Conservation (phyloP, 2,797 vertebrate genomes). For the Danio tinwini region DNA sequence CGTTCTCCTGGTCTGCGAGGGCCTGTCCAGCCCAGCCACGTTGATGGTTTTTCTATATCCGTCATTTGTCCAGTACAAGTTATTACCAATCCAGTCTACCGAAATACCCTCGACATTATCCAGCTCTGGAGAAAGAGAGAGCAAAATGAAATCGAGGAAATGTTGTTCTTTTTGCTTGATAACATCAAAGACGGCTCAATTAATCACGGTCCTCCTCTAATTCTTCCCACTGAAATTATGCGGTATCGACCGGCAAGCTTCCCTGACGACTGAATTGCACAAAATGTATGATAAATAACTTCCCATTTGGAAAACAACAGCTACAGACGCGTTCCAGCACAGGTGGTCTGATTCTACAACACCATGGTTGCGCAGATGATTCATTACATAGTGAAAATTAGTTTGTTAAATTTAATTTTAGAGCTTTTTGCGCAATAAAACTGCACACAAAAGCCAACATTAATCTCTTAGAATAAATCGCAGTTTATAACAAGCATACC, state of each 20-base stretch:
- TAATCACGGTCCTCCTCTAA: slow-evolving; percentile 56
- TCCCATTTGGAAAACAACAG: slow-evolving; percentile 38
- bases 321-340: slow-evolving; percentile 16
- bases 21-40: slow-evolving; percentile 84
- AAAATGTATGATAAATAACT: slow-evolving; percentile 47
- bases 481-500: slow-evolving; percentile 66
- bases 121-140: slow-evolving; percentile 73
- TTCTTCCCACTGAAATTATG: slow-evolving; percentile 39
- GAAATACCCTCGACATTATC: slow-evolving; percentile 90
- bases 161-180: slow-evolving; percentile 33
- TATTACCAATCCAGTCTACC: slow-evolving; percentile 89
- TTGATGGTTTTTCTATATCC: slow-evolving; percentile 85
- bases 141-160: slow-evolving; percentile 39
- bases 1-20: slow-evolving; percentile 84
- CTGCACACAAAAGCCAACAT: not conserved
- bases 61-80: slow-evolving; percentile 88
- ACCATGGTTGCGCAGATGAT: slow-evolving; percentile 36
- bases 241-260: slow-evolving; percentile 50
- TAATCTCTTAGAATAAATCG: not conserved
- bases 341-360: slow-evolving; percentile 34
- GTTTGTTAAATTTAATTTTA: slow-evolving; percentile 2
- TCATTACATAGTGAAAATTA: slow-evolving; percentile 23
- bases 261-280: slow-evolving; percentile 17
- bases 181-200: slow-evolving; percentile 53
- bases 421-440: not conserved